Conservation (phyloP, 2,888 invertebrate species). For the Phalera bucephala region DNA sequence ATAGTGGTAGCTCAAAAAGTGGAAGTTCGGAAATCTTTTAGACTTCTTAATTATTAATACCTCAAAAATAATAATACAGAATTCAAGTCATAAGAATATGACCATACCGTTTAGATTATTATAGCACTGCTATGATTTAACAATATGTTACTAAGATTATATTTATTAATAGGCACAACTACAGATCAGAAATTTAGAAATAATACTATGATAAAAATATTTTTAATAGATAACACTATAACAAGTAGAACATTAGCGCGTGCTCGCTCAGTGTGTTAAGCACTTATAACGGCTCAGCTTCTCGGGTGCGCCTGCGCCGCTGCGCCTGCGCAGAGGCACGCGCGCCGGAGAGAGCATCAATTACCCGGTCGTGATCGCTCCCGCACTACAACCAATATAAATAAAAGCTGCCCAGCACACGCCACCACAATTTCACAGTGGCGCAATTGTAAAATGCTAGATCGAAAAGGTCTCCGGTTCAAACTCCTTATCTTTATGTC, state of each 20-base stretch:
- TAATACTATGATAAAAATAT: too few species aligned
- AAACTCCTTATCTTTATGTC: slow-evolving; percentile 69
- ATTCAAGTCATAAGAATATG: too few species aligned
- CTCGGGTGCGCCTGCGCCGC: slow-evolving; percentile 37
- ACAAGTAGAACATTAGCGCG: slow-evolving; percentile 39
- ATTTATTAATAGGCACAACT: too few species aligned
- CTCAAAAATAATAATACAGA: too few species aligned
- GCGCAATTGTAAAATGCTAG: slow-evolving; percentile 77
- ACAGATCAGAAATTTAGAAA: too few species aligned
- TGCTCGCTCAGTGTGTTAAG: slow-evolving; percentile 47
- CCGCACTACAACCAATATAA: slow-evolving; percentile 77
- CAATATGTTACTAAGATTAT: too few species aligned
- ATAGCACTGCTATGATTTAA: too few species aligned
- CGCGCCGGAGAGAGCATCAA: slow-evolving; percentile 70
- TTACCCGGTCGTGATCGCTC: slow-evolving; percentile 80
- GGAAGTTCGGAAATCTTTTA: too few species aligned
- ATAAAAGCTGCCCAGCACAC: slow-evolving; percentile 68
- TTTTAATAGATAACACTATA: too few species aligned
- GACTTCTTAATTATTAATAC: too few species aligned
- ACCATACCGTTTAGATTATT: too few species aligned
- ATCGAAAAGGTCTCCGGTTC: slow-evolving; percentile 74
- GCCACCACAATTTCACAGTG: slow-evolving; percentile 69
- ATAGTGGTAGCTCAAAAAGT: too few species aligned
- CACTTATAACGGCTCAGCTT: slow-evolving; percentile 50
- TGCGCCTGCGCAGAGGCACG: slow-evolving; percentile 40